Evolutionary conservation across 2,888 invertebrate genomes (phyloP), one percentile per base, ranked within the genome.

Genomic region (Luperina nickerlii): DNA sequence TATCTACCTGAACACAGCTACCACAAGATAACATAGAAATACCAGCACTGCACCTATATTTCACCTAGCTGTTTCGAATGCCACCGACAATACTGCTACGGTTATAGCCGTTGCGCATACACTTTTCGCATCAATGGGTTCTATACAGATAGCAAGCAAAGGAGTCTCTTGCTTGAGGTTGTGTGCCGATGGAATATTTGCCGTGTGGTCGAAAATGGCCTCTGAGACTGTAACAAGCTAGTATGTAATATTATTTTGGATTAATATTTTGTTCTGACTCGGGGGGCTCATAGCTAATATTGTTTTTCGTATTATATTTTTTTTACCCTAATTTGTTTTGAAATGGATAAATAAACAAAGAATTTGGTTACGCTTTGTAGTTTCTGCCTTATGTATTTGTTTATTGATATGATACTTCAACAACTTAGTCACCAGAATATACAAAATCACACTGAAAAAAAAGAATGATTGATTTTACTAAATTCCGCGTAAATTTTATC

Each of bases 111-210:
- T 54, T 67, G 45, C 18, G 42, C 65, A 70, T 20, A 74, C 84
- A 48, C 54, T 20, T 78, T 4, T 79, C 82, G n/a, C 84, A 15
- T 84, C 73, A 70, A 48, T 79, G 73, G 9, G 0, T 79, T 66
- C 69, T 48, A 79, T 79, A 70, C 66, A 82, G 48, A 72, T 42
- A n/a, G 38, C 32, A 70, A 42, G 45, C 42, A 60, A 51, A 32
- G 42, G 51, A 42, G 18, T 18, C 18, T 68, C 8, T 5, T 42
- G 32, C 24, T 51, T 60, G 48, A 60, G 27, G 57, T 78, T 63
- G 51, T 71, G 5, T 71, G 6, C 8, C 68, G 20, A 20, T 42
- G 8, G 27, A 32, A 60, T 69, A 38, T 67, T 5, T 70, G 27
- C 15, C 18, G 20, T 79, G 42, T 45, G 24, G 68, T 71, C 6